Conservation (phyloP, 2,888 invertebrate species). For the Nesidiocoris tenuis region DNA sequence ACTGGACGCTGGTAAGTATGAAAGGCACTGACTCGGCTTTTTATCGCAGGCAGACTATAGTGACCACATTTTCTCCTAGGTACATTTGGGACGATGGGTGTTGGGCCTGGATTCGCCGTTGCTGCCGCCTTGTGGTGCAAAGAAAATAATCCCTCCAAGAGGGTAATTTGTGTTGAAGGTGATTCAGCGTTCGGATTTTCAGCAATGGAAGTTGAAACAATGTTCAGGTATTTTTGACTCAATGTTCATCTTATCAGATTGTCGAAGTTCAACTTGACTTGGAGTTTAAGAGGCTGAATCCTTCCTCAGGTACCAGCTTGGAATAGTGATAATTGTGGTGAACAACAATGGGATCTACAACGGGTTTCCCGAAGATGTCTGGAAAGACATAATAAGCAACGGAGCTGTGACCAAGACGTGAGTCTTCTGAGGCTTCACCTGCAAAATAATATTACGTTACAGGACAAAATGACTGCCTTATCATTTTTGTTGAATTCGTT, state of each 20-base stretch:
- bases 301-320: conserved; percentile 81
- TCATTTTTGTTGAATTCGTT: too few relatives aligned
- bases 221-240: conserved; percentile 64
- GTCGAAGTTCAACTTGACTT: not conserved
- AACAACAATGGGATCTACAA: conserved; percentile 95
- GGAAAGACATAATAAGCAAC: conserved; percentile 66
- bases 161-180: conserved; percentile 91
- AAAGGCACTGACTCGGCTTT: not conserved
- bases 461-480: too few relatives aligned
- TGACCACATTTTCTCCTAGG: conserved; percentile 50
- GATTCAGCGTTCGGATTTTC: conserved; percentile 98
- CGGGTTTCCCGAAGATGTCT: conserved; percentile 77
- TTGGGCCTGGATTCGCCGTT: conserved; percentile 86
- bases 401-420: conserved; percentile 76
- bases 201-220: conserved; percentile 97
- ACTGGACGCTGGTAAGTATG: conserved; percentile 75
- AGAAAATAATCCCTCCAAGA: conserved; percentile 74
- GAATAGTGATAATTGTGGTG: conserved; percentile 83
- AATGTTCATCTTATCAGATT: not conserved
- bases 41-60: too few relatives aligned
- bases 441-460: too few relatives aligned
- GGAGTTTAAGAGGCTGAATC: not conserved
- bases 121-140: conserved; percentile 90
- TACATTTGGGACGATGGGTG: conserved; percentile 96
- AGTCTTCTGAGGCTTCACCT: conserved; percentile 54